Evolutionary conservation across 2,888 invertebrate species (phyloP), one percentile per base, ranked within the genome.

Genomic region (Sarcophaga carnaria): DNA sequence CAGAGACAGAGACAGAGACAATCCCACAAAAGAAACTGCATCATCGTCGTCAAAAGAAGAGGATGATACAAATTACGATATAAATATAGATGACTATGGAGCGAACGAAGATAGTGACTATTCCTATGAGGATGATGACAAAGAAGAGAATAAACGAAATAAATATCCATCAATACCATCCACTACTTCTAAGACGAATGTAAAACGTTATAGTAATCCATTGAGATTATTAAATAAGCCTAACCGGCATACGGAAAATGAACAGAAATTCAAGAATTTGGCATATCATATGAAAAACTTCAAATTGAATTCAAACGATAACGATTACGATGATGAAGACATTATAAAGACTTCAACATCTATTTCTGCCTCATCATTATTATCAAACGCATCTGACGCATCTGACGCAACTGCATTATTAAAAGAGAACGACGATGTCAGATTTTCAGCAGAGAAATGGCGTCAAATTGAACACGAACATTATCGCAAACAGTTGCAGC

Each of bases 391-490:
- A 2, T 66, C 71, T 5, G 49, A 63, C 12, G 76, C 63, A 20
- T 62, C 27, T 22, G 20, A 20, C 22, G 22, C 22, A 22, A 22
- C 22, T 25, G 22, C 60, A 5, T 49, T 54, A 25, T n/a, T 45
- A 12, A 67, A 60, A 22, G 76, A 75, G 17, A 49, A 84, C 47
- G 70, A 69, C 12, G 71, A 86, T 63, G 88, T 92, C 88, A 86
- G 92, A 87, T 87, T 93, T 90, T 89, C 94, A 89, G 88, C 93
- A 87, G 90, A 94, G 87, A 88, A 93, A 89, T 89, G 93, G 93
- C 90, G 93, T 89, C 90, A 93, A 89, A 91, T 93, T 89, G 92
- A 94, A 89, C 92, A 93, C 89, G 91, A 91, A 84, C 92, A 92
- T 88, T 89, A 90, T 63, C 87, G 91, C 78, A 90, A 89, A 80